These are phyloP conservation scores for Tipula unca DNA, from an alignment of 2,888 invertebrate genomes.

Conservation along the genomic window DNA sequence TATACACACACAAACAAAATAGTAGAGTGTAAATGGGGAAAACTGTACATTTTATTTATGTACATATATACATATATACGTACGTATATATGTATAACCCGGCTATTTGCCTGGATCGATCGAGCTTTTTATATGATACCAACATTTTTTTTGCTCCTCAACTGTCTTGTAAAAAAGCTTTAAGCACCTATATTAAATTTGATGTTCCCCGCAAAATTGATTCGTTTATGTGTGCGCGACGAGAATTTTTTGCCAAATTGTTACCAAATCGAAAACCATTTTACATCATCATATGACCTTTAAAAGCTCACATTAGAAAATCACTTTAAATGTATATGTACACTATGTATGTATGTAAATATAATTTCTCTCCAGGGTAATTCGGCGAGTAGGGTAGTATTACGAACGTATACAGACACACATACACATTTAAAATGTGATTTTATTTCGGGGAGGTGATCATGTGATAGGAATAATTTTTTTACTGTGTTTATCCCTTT, in stretches of 20 bases:
- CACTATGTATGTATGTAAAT: too few species aligned
- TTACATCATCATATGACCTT: background rate
- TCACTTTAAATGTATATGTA: background rate
- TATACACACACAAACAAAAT: background rate
- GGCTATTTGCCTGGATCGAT: slow-evolving; percentile 14
- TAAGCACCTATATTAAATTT: background rate
- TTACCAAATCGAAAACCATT: background rate
- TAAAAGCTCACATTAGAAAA: background rate
- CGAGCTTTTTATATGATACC: background rate
- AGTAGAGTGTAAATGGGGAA: background rate
- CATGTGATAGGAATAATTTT: background rate
- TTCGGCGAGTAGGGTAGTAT: background rate
- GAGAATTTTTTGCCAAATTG: background rate
- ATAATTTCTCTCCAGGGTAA: background rate
- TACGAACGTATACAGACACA: background rate
- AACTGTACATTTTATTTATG: background rate
- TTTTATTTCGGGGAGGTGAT: background rate
- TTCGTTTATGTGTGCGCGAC: background rate
- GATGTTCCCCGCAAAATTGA: background rate
- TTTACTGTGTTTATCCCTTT: background rate
- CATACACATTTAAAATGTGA: background rate
- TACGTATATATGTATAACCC: too few species aligned
- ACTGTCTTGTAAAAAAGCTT: background rate
- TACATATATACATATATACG: too few species aligned
- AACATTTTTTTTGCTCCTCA: background rate